phyloP scores from a whole-genome alignment of 2,888 invertebrate genomes.

The Drosophila eohydei region DNA sequence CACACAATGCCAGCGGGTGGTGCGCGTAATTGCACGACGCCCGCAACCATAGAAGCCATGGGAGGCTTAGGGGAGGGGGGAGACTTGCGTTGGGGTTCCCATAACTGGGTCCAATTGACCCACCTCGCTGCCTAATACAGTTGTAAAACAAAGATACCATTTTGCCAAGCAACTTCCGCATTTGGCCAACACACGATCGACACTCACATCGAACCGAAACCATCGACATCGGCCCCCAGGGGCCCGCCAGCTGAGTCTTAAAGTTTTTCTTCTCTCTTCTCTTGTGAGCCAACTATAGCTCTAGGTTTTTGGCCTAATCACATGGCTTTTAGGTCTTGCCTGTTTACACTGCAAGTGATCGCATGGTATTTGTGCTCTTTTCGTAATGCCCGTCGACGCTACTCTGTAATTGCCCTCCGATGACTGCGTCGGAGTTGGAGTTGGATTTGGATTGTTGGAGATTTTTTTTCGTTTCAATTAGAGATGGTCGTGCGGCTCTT shows the following conservation, averaged over 20 bases:
- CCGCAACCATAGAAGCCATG: conserved; percentile 48
- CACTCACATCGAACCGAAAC: conserved; percentile 7
- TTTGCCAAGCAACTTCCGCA: conserved; percentile 60
- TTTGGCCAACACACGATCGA: conserved; percentile 47
- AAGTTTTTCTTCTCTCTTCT: conserved; percentile 22
- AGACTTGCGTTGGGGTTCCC: not conserved
- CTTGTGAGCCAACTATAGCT: conserved; percentile 4
- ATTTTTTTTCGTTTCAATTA: conserved; percentile 5
- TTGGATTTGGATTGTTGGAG: not conserved
- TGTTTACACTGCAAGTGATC: conserved; percentile 30
- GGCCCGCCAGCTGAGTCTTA: conserved; percentile 25
- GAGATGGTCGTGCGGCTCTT: conserved; percentile 22
- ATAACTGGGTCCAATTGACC: conserved; percentile 27
- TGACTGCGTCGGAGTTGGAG: conserved; percentile 35
- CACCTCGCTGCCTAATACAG: conserved; percentile 68
- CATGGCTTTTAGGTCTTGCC: conserved; percentile 34
- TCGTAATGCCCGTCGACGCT: conserved; percentile 32
- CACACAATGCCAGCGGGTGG: conserved; percentile 73
- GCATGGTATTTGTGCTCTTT: conserved; percentile 38
- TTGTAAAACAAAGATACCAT: conserved; percentile 71
- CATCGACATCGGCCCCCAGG: conserved; percentile 29
- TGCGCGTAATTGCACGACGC: conserved; percentile 71
- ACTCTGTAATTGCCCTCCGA: conserved; percentile 44
- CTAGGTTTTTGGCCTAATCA: conserved; percentile 44
- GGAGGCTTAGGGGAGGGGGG: conserved; percentile 8